A percentile compares a stretch with the other conserved stretches of the same genome.
phyloP scores from a whole-genome alignment of 2,113 vertebrate genomes.

The Cinclus mexicanus region DNA sequence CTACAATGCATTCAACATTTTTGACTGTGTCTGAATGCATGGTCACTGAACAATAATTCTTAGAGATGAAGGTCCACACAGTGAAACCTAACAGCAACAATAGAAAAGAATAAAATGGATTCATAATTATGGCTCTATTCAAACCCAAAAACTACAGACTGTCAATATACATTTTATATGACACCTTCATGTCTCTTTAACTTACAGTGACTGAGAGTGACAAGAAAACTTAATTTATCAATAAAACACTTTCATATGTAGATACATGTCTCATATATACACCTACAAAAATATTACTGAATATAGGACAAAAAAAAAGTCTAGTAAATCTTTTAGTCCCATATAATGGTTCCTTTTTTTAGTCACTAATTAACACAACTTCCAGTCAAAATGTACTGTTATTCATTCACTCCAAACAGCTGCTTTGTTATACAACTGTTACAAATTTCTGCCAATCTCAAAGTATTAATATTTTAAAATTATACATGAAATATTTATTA shows the following conservation, averaged over 20 bases:
- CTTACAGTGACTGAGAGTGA: not conserved
- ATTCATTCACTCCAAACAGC: not conserved
- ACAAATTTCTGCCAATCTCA: not conserved
- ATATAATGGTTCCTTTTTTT: not conserved
- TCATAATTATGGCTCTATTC: not conserved
- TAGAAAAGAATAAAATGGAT: not conserved
- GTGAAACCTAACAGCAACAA: not conserved
- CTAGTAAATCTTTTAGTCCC: not conserved
- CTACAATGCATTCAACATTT: not conserved
- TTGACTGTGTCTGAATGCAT: not conserved
- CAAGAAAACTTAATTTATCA: not conserved
- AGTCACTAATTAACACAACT: not conserved
- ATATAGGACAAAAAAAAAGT: not conserved
- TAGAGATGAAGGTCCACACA: not conserved
- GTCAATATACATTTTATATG: not conserved
- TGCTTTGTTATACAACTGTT: not conserved
- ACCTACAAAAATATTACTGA: not conserved
- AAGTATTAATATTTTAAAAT: constrained; percentile 18
- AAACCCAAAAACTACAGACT: not conserved
- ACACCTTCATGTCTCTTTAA: not conserved
- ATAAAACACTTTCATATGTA: not conserved
- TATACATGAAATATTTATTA: constrained; percentile 30
- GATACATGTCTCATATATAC: not conserved
- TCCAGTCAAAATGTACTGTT: not conserved
- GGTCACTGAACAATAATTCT: not conserved